phyloP scores from a whole-genome alignment of 2,113 vertebrate genomes.

The Uria lomvia region DNA sequence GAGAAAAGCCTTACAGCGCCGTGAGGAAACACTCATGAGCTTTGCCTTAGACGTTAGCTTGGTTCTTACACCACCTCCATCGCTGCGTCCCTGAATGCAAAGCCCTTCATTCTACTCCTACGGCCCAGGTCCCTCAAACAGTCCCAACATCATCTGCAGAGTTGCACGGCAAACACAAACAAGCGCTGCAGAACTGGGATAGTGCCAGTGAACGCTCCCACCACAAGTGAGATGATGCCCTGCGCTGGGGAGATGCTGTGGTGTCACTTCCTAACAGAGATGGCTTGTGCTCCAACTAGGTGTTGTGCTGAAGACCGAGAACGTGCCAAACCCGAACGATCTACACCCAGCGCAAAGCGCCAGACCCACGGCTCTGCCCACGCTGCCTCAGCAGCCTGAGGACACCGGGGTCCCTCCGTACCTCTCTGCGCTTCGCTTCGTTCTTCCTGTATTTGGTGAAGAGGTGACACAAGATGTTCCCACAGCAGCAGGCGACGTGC shows the following conservation, averaged over 20 bases:
- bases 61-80: background rate
- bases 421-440: constrained; percentile 94
- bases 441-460: constrained; percentile 98
- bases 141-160: rapidly evolving
- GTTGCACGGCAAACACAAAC: background rate
- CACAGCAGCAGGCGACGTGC: constrained; percentile 97
- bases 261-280: background rate
- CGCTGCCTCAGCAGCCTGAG: rapidly evolving
- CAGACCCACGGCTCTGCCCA: background rate
- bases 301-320: rapidly evolving
- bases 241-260: background rate
- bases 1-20: background rate
- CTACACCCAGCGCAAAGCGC: rapidly evolving
- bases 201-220: background rate
- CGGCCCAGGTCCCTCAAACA: background rate
- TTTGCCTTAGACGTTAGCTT: background rate
- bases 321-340: rapidly evolving
- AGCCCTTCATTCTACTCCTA: background rate
- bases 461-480: constrained; percentile 92
- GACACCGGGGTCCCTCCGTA: background rate
- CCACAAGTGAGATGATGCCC: rapidly evolving
- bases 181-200: background rate
- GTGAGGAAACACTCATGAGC: background rate
- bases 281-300: background rate
- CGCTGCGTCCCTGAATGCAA: background rate